Conservation (phyloP, 2,797 vertebrate species). For the Cryptoblepharus egeriae region DNA sequence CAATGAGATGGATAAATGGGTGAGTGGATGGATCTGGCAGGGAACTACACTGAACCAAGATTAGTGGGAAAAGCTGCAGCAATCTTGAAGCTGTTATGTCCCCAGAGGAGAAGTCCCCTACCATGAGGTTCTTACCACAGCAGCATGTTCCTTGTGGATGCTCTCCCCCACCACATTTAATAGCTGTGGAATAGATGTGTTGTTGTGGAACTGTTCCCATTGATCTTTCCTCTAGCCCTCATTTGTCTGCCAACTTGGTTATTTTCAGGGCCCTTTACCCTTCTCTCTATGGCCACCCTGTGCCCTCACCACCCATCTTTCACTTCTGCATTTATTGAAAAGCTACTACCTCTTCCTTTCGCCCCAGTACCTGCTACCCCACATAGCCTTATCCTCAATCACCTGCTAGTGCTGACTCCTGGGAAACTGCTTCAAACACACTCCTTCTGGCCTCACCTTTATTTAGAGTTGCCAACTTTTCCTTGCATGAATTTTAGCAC, state of each 20-base stretch:
- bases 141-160: background rate
- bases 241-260: background rate
- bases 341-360: background rate
- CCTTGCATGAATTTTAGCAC: background rate
- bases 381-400: background rate
- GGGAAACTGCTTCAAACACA: slow-evolving; percentile 88
- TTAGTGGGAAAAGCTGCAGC: background rate
- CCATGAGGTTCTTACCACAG: no score
- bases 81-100: background rate
- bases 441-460: slow-evolving; percentile 90
- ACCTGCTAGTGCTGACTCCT: slow-evolving; percentile 90
- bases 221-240: background rate
- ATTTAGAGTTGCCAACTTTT: slow-evolving; percentile 84
- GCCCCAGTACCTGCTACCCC: background rate
- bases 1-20: background rate
- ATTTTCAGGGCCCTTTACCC: background rate
- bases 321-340: slow-evolving; percentile 12
- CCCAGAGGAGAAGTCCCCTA: background rate
- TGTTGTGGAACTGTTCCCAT: background rate
- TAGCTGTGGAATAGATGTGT: background rate
- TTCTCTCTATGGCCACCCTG: background rate
- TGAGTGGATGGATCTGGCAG: background rate
- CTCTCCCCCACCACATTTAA: background rate
- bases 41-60: background rate
- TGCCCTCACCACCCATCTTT: background rate